phyloP scores from a whole-genome alignment of 2,888 invertebrate genomes.

The Hemithea aestivaria region DNA sequence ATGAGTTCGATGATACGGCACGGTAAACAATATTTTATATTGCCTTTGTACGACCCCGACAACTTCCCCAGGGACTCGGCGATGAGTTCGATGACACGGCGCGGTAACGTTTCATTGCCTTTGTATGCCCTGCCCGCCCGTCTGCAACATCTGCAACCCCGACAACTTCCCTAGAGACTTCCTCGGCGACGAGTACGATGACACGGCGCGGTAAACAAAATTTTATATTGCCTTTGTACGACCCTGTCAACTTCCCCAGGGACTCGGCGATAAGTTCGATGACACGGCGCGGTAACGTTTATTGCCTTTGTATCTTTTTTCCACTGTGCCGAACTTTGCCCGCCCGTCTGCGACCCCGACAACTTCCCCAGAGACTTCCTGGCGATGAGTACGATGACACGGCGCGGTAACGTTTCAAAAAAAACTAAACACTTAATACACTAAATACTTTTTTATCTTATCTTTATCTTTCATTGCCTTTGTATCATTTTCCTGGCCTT shows the following conservation, averaged over 20 bases:
- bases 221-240: too few relatives aligned
- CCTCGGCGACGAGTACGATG: constrained; percentile 59
- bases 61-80: constrained; percentile 59
- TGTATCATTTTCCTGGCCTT: constrained; percentile 82
- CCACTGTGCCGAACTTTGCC: constrained; percentile 85
- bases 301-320: too few relatives aligned
- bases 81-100: constrained; percentile 69
- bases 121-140: constrained; percentile 82
- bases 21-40: too few relatives aligned
- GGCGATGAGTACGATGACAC: constrained; percentile 65
- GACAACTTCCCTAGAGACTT: constrained; percentile 64
- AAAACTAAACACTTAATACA: too few relatives aligned
- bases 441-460: too few relatives aligned
- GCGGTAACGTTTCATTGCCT: too few relatives aligned
- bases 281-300: constrained; percentile 73
- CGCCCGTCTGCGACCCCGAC: constrained; percentile 77
- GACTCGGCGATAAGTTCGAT: constrained; percentile 59
- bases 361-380: constrained; percentile 61
- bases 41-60: constrained; percentile 80
- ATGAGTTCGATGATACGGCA: constrained; percentile 68
- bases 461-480: too few relatives aligned
- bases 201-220: constrained; percentile 73
- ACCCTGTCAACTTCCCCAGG: constrained; percentile 65
- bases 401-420: constrained; percentile 72
- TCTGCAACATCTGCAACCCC: constrained; percentile 79